Conservation (phyloP, 2,797 vertebrate species). For the Tinamus major region DNA sequence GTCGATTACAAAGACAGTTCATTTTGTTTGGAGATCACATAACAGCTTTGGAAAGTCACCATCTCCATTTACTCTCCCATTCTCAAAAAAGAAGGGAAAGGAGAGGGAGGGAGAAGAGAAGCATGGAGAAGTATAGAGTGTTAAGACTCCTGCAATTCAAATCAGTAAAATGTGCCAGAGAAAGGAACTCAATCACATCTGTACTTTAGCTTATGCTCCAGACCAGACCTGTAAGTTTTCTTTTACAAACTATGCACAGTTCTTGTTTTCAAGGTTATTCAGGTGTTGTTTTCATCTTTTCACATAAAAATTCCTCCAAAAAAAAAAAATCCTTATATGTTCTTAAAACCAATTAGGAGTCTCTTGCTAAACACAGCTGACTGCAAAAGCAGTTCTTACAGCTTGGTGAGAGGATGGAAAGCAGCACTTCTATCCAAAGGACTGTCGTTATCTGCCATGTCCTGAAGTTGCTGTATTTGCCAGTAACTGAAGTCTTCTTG, state of each 20-base stretch:
- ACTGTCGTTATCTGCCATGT: neutral
- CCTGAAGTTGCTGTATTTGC: neutral
- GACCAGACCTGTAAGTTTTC: neutral
- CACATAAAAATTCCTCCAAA: neutral
- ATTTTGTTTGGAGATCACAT: neutral
- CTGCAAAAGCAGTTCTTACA: neutral
- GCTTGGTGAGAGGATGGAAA: neutral
- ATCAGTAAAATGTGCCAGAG: neutral
- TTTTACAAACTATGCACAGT: neutral
- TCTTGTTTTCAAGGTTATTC: neutral
- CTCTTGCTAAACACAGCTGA: neutral
- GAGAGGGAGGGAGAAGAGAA: neutral
- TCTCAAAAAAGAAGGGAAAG: neutral
- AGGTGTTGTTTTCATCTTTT: neutral
- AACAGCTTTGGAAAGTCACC: accelerated
- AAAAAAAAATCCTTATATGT: neutral
- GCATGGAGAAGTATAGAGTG: neutral
- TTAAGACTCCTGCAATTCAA: neutral
- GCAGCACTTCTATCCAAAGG: neutral
- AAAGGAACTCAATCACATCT: neutral
- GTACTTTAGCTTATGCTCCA: neutral
- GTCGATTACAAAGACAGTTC: neutral
- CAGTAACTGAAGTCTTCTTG: neutral
- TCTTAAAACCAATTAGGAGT: neutral
- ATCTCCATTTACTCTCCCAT: neutral